Evolutionary conservation across 2,888 invertebrate species (phyloP), one percentile per base, ranked within the genome.

Genomic region (Heliconius sara): DNA sequence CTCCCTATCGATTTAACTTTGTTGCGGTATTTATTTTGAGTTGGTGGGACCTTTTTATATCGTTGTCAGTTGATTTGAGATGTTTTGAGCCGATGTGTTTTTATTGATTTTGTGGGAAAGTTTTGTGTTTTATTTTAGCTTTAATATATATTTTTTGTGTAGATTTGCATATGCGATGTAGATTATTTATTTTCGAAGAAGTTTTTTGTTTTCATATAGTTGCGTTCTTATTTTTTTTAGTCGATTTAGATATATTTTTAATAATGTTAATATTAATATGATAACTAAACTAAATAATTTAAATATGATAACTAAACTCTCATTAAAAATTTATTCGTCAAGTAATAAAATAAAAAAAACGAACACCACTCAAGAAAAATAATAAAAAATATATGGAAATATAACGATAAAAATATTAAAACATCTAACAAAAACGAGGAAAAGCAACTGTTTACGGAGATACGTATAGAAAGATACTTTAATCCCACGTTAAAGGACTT

Each of bases 1-100:
- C 91, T 87, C 89, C 89, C 90, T 91, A 94, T 94, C 93, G 93
- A 94, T 94, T 93, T 89, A 88, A 90, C 91, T 93, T 92, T 91
- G 90, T 91, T 89, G 90, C 87, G 91, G 90, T 90, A 90, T 92
- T 93, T 91, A 90, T 91, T 90, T 91, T 89, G 80, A 76, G 83
- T 84, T 84, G 76, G 85, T 82, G 67, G 76, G 78, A 80, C 80
- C n/a, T n/a, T 84, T 82, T 84, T 82, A 83, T 82, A 82, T 85
- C 83, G 39, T 66, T 52, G 76, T 52, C 71, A 76, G 57, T 79
- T 81, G 73, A 76, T 87, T 87, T 84, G 63, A 66, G 39, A 70
- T 81, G 43, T 83, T 83, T 83, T 84, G 83, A 76, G 65, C 10
- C 77, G 60, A 73, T 77, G 79, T 79, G 52, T 77, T 83, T 80